Conservation (phyloP, 2,113 vertebrate genomes). For the Eurystomus gularis region DNA sequence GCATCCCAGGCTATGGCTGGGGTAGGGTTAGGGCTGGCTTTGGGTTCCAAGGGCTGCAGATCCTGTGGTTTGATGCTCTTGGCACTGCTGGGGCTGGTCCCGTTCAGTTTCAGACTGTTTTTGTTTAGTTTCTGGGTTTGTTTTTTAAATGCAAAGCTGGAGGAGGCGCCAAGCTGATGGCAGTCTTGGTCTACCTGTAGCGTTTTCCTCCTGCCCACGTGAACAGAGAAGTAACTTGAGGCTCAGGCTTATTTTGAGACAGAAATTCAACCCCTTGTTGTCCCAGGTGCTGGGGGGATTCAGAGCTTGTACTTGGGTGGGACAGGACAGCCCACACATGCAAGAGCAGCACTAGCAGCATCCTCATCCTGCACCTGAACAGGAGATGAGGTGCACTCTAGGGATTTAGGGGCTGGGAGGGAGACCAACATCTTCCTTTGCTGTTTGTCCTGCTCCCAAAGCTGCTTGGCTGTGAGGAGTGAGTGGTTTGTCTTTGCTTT, state of each 20-base stretch:
- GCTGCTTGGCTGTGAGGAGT: background rate
- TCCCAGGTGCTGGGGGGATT: background rate
- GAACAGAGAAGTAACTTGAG: background rate
- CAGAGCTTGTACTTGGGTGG: background rate
- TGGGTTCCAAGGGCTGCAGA: background rate
- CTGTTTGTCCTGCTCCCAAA: background rate
- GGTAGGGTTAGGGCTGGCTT: background rate
- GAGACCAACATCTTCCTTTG: fast-evolving
- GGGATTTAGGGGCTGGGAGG: background rate
- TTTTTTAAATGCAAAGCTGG: background rate
- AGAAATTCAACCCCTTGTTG: background rate
- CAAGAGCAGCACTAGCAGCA: background rate
- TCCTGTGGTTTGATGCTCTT: background rate
- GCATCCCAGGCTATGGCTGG: background rate
- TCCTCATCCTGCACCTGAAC: background rate
- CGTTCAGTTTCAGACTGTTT: background rate
- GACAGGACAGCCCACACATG: fast-evolving
- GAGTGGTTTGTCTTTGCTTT: background rate
- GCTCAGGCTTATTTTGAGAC: background rate
- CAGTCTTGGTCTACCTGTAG: background rate
- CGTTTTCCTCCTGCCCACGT: background rate
- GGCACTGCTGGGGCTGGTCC: background rate
- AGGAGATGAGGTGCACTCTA: background rate
- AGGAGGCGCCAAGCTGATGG: background rate
- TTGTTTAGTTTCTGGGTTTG: background rate